Percentiles rank a stretch among this genome's conserved stretches.
phyloP scores from a whole-genome alignment of 2,113 vertebrate genomes.

The Scomber scombrus region DNA sequence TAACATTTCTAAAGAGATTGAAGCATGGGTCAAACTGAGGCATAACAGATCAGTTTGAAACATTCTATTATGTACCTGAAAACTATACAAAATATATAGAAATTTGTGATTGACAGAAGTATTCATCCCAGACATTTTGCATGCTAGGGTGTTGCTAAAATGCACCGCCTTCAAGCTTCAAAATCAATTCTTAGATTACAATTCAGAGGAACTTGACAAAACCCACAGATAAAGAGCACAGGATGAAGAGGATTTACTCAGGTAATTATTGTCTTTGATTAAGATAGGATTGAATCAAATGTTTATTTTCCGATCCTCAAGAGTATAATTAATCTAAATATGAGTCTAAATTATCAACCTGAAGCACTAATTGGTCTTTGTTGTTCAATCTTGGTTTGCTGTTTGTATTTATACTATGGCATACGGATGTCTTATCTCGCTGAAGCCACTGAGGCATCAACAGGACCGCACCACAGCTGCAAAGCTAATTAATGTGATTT shows the following conservation, averaged over 20 bases:
- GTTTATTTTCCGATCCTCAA: constrained; percentile 69
- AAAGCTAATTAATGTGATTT: constrained; percentile 82
- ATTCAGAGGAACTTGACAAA: constrained; percentile 22
- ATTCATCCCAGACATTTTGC: constrained; percentile 2
- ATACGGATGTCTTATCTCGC: constrained; percentile 76
- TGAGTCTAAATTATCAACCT: constrained; percentile 70
- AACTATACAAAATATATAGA: too few species aligned
- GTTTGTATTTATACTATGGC: constrained; percentile 73
- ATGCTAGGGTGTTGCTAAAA: constrained; percentile 7
- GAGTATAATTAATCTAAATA: constrained; percentile 76
- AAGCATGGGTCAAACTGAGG: neutral
- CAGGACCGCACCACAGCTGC: constrained; percentile 75
- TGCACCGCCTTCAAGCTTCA: constrained; percentile 16
- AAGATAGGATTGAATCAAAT: constrained; percentile 66
- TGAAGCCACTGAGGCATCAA: constrained; percentile 77
- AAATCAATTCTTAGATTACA: constrained; percentile 26
- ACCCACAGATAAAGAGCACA: constrained; percentile 44
- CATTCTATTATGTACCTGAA: too few species aligned
- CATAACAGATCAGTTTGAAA: neutral
- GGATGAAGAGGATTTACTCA: constrained; percentile 64
- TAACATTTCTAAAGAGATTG: neutral
- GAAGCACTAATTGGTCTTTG: constrained; percentile 75
- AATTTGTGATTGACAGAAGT: neutral
- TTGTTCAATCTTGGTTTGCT: constrained; percentile 71
- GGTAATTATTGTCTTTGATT: constrained; percentile 71